A percentile compares a stretch with the other conserved stretches of the same genome.
Evolutionary conservation across 2,797 vertebrate genomes (phyloP).

Genomic region (Telmatherina bonti): DNA sequence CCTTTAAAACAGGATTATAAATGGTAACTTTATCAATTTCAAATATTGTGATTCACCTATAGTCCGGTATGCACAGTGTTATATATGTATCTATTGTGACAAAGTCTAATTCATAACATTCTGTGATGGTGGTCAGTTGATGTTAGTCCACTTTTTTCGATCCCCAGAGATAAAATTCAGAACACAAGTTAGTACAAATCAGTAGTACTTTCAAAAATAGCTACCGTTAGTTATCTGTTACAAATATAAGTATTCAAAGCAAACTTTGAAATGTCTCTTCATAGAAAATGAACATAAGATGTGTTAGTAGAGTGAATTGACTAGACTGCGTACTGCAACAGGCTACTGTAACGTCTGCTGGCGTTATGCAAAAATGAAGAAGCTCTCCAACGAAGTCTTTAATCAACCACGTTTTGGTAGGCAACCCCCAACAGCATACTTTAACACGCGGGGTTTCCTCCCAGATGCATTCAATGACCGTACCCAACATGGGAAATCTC

Average conservation of each 20-base stretch:
- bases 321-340: not conserved
- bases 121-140: not conserved
- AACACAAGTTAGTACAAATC: not conserved
- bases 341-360: no score
- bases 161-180: not conserved
- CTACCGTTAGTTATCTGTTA: no score
- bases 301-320: not conserved
- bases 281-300: not conserved
- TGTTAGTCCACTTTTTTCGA: not conserved
- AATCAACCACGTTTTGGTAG: no score
- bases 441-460: no score
- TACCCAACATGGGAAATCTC: no score
- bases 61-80: not conserved
- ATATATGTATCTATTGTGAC: not conserved
- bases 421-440: no score
- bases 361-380: no score
- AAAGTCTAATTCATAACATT: not conserved
- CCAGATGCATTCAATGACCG: no score
- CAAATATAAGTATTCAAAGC: no score
- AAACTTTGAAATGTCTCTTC: no score
- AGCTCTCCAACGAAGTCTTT: no score
- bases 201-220: not conserved
- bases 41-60: not conserved
- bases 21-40: not conserved
- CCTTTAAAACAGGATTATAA: not conserved